Evolutionary conservation across 2,888 invertebrate genomes (phyloP).

Genomic region (Lasius fuliginosus): DNA sequence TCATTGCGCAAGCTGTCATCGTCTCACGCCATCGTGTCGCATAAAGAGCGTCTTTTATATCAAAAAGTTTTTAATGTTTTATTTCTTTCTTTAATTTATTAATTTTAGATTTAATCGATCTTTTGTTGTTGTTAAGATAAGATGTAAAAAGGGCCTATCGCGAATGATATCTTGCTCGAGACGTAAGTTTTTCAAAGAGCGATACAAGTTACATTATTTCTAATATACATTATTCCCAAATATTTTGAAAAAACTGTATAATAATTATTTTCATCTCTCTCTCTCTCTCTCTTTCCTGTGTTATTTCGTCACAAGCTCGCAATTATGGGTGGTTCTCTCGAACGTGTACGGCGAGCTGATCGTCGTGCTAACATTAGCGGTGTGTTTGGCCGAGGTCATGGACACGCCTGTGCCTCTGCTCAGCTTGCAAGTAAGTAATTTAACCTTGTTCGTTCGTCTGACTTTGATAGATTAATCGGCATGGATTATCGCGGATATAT

Average conservation of each 20-base stretch:
- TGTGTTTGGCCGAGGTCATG: slow-evolving; percentile 87
- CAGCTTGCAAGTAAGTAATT: slow-evolving; percentile 86
- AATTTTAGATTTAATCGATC: neutral
- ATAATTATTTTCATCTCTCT: neutral
- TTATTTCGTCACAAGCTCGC: slow-evolving; percentile 84
- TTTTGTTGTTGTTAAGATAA: neutral
- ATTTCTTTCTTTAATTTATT: neutral
- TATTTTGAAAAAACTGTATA: neutral
- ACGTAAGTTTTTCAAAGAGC: neutral
- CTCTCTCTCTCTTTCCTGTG: neutral
- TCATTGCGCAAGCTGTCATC: neutral
- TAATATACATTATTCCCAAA: neutral
- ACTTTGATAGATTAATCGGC: neutral
- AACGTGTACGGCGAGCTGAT: slow-evolving; percentile 88
- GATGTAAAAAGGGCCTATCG: too few relatives aligned
- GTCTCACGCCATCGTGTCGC: neutral
- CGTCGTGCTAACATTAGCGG: slow-evolving; percentile 87
- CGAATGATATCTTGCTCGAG: neutral
- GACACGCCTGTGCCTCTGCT: slow-evolving; percentile 87
- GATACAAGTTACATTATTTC: neutral
- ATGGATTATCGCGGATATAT: neutral
- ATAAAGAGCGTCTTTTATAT: neutral
- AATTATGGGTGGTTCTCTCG: slow-evolving; percentile 87
- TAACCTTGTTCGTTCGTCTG: neutral
- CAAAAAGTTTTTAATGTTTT: neutral